Evolutionary conservation across 2,888 invertebrate genomes (phyloP).

Genomic region (Drosophila macrothrix): DNA sequence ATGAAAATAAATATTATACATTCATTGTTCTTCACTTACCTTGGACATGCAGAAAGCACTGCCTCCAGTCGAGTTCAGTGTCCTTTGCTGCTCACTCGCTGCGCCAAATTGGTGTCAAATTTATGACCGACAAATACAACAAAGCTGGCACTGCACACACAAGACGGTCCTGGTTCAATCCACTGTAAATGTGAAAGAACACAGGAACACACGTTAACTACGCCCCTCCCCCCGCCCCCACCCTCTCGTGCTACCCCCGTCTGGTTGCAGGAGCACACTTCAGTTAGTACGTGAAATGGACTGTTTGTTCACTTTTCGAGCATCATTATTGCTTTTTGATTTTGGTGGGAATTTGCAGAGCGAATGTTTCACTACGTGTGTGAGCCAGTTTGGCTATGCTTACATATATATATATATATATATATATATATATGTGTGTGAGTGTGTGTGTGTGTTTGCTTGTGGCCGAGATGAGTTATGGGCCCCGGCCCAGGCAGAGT

Average conservation of each 20-base stretch:
- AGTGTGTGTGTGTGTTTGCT: conserved; percentile 4
- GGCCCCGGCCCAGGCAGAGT: conserved; percentile 14
- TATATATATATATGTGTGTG: neutral
- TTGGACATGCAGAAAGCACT: neutral
- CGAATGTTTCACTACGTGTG: conserved; percentile 18
- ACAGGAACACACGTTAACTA: conserved; percentile 15
- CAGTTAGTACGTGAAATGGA: conserved; percentile 21
- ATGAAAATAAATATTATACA: neutral
- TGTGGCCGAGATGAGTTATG: conserved; percentile 65
- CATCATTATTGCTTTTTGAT: conserved; percentile 79
- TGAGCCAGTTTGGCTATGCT: neutral
- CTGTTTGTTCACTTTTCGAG: conserved; percentile 67
- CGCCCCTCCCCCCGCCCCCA: too few species aligned
- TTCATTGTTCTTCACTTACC: neutral
- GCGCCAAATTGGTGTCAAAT: conserved; percentile 82
- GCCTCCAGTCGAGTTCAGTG: neutral
- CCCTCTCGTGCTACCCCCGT: neutral
- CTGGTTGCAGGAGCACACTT: neutral
- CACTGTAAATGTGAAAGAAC: conserved; percentile 7
- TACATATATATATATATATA: neutral
- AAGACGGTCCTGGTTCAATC: conserved; percentile 14
- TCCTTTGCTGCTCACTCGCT: conserved; percentile 49
- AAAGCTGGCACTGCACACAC: conserved; percentile 41
- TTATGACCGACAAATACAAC: conserved; percentile 76
- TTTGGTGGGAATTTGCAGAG: conserved; percentile 74